Evolutionary conservation across 2,888 invertebrate genomes (phyloP).

Genomic region (Macrostomum cliftonense): DNA sequence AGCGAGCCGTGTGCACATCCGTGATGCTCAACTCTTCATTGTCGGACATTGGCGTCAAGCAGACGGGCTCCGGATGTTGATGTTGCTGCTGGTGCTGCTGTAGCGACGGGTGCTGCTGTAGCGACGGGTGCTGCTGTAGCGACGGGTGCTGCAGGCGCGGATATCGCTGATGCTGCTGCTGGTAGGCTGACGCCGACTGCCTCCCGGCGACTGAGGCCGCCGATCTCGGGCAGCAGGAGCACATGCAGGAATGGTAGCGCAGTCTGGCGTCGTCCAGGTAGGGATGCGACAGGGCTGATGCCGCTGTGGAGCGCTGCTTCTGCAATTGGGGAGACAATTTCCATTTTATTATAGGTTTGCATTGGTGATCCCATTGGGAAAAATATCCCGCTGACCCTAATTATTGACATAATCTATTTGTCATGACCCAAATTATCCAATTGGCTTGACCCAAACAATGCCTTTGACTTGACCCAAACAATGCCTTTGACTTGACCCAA

Average conservation of each 20-base stretch:
- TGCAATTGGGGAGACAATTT: slow-evolving; percentile 31
- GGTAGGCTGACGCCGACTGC: slow-evolving; percentile 49
- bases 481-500: too few relatives aligned
- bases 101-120: slow-evolving; percentile 3
- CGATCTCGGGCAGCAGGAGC: slow-evolving; percentile 63
- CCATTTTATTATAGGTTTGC: background rate
- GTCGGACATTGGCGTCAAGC: too few relatives aligned
- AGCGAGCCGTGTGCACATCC: too few relatives aligned
- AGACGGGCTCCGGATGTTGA: background rate
- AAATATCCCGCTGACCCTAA: too few relatives aligned
- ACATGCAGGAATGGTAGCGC: slow-evolving; percentile 98
- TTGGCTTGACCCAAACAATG: too few relatives aligned
- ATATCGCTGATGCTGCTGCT: slow-evolving; percentile 8
- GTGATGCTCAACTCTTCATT: too few relatives aligned
- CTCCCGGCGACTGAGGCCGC: slow-evolving; percentile 51
- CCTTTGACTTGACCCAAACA: too few relatives aligned
- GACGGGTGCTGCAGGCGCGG: slow-evolving; percentile 3
- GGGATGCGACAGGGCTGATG: slow-evolving; percentile 82
- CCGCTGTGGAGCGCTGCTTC: slow-evolving; percentile 80
- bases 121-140: slow-evolving; percentile 5
- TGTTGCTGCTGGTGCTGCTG: background rate
- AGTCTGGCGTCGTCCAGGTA: slow-evolving; percentile 92
- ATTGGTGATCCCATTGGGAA: too few relatives aligned
- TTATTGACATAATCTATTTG: too few relatives aligned
- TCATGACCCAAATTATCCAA: too few relatives aligned